A percentile compares a stretch with the other conserved stretches of the same genome.
Conservation (phyloP, 2,797 vertebrate genomes). For the Lacerta bilineata region DNA sequence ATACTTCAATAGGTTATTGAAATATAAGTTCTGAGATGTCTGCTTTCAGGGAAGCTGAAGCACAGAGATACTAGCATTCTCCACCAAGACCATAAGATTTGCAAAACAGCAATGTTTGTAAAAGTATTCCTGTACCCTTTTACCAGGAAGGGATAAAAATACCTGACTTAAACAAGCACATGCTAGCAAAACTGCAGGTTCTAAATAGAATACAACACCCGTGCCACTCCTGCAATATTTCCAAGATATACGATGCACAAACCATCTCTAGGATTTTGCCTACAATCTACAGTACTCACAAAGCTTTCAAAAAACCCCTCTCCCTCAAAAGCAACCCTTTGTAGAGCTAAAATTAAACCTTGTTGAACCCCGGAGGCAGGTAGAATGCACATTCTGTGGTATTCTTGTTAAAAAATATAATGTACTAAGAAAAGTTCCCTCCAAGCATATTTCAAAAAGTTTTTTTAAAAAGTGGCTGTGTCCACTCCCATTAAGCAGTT, state of each 20-base stretch:
- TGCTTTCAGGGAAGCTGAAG: background rate
- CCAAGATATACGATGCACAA: background rate
- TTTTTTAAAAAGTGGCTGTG: conserved; percentile 64
- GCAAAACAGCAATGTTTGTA: background rate
- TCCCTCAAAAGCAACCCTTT: background rate
- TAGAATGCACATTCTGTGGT: background rate
- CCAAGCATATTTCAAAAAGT: background rate
- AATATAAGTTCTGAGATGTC: background rate
- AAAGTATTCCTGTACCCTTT: background rate
- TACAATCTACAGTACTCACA: background rate
- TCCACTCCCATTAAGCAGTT: background rate
- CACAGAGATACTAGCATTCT: background rate
- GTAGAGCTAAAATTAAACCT: background rate
- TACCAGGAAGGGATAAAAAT: background rate
- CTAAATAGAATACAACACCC: background rate
- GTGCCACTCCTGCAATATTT: background rate
- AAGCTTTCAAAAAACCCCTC: background rate
- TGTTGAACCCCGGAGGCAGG: background rate
- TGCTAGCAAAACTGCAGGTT: background rate
- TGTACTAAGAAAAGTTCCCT: background rate
- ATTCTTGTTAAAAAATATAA: background rate
- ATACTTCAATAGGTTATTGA: background rate
- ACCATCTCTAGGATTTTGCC: background rate
- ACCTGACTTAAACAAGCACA: background rate
- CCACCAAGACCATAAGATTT: background rate